These are phyloP conservation scores for Cephus nigrinus DNA, from an alignment of 2,888 invertebrate genomes.

Conservation along the genomic window DNA sequence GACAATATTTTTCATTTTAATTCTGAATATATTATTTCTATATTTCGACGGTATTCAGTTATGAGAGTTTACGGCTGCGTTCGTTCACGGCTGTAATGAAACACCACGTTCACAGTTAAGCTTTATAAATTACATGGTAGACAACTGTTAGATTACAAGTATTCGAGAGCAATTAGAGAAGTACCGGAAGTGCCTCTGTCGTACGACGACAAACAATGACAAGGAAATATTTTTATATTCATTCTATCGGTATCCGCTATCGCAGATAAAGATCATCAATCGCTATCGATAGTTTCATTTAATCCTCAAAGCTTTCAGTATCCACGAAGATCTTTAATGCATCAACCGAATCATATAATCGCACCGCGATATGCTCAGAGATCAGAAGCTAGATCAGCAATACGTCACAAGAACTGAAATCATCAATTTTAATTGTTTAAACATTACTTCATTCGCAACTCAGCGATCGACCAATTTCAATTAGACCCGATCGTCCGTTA, in stretches of 20 bases:
- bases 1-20: conserved; percentile 16
- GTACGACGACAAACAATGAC: not conserved
- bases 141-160: not conserved
- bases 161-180: not conserved
- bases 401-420: not conserved
- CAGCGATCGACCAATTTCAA: not conserved
- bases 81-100: not conserved
- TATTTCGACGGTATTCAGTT: not conserved
- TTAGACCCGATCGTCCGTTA: not conserved
- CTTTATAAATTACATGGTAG: not conserved
- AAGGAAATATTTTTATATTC: not conserved
- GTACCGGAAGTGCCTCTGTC: not conserved
- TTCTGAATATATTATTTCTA: not conserved
- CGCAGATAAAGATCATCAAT: not conserved
- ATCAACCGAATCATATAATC: too few relatives aligned
- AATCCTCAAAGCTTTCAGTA: not conserved
- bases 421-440: not conserved
- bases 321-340: not conserved
- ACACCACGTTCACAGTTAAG: not conserved
- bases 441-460: not conserved
- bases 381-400: not conserved
- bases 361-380: not conserved
- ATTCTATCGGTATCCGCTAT: not conserved
- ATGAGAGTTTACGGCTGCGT: not conserved
- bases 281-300: not conserved